Percentiles rank a stretch among this genome's conserved stretches.
phyloP scores from a whole-genome alignment of 1,140 invertebrate species.

The Eufriesea mexicana region DNA sequence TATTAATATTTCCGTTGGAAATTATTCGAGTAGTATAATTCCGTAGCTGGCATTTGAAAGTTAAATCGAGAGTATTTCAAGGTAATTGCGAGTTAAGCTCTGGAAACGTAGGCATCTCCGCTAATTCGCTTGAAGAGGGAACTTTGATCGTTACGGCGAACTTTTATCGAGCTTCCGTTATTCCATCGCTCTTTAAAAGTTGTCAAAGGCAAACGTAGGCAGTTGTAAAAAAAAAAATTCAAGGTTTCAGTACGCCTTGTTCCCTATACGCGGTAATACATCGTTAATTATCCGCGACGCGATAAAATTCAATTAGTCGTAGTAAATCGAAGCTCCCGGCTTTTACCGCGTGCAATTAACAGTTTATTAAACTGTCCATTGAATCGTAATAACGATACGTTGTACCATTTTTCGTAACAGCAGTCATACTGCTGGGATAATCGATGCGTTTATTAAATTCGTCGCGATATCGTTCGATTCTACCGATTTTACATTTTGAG shows the following conservation, averaged over 20 bases:
- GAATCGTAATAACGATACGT: neutral
- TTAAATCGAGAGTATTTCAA: neutral
- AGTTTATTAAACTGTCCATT: neutral
- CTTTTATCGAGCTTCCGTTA: neutral
- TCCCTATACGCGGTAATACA: neutral
- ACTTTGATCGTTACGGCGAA: neutral
- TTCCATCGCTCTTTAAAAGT: neutral
- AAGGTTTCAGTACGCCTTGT: neutral
- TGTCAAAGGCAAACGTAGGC: neutral
- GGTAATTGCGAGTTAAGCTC: neutral
- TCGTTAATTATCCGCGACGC: neutral
- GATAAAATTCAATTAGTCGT: neutral
- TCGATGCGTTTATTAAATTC: too few relatives aligned
- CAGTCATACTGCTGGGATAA: neutral
- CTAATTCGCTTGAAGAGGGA: neutral
- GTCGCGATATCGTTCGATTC: too few relatives aligned
- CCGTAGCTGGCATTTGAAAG: neutral
- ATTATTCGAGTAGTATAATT: neutral
- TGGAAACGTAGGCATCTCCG: neutral
- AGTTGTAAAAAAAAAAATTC: neutral
- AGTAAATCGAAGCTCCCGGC: neutral
- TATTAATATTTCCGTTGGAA: neutral
- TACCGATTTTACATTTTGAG: too few relatives aligned
- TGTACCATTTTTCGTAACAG: neutral
- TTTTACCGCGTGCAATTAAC: neutral